Evolutionary conservation across 2,888 invertebrate genomes (phyloP), one percentile per base, ranked within the genome.

Genomic region (Stenoptilia bipunctidactyla): DNA sequence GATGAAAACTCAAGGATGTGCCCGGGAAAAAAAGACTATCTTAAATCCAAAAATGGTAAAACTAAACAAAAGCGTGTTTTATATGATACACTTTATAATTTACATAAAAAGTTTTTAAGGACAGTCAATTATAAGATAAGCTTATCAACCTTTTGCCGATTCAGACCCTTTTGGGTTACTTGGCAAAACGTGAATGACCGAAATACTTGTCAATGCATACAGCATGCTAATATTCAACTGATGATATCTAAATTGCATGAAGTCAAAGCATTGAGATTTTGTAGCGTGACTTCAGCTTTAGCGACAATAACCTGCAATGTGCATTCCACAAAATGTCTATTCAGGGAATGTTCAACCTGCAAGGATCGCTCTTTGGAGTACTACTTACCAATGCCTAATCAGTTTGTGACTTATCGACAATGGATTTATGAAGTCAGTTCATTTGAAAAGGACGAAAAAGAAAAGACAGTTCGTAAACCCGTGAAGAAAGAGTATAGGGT

Each of bases 1-100:
- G 49, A 50, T 41, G 47, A 48, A 42, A 50, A 37, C 40, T 48
- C 49, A 25, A 37, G 46, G 30, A 49, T 49, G 48, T 46, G 43
- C 45, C 49, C 46, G 14, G 45, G 46, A 34, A 47, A 49, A 38
- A 49, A 42, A 49, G 45, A 47, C 20, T 49, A 36, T 46, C 15
- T 47, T 27, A 49, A 36, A 37, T 46, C 44, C 2, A 47, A 25
- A 25, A 9, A 6, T 25, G 25, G 25, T 25, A 25, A 25, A 25
- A 25, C 25, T 25, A 5, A 25, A 25, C 25, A 25, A 25, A 25
- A 25, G 25, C 25, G 25, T 25, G 9, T 25, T 25, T 25, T 25
- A 25, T 25, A 25, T 25, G 5, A 25, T 25, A 25, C 9, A 25
- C 9, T 25, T 25, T 25, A 25, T 25, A 25, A 25, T 25, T 25